Evolutionary conservation across 2,113 vertebrate species (phyloP), one percentile per base, ranked within the genome.

Genomic region (Triplophysa siluroides): DNA sequence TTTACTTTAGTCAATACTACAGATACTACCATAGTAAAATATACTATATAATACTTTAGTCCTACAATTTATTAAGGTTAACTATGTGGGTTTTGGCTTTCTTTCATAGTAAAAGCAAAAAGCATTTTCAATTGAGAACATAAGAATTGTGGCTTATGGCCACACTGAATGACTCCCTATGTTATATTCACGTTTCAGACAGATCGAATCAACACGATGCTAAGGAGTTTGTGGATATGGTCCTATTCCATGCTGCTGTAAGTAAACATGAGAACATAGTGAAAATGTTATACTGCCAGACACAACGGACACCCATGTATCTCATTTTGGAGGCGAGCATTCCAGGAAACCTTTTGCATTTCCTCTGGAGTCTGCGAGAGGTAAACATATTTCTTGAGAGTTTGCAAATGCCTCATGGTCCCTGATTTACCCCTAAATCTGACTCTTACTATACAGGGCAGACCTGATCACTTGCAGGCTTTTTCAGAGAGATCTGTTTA

Each of bases 231-330:
- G 64, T 86, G 43, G 85, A 91, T 16, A 67, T 88, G 85, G 69
- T 89, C n/a, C 83, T 82, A 68, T 92, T 94, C 80, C 86, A 90
- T 6, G 26, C 84, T 19, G 70, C 56, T 6, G 81, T 93, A 60
- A 91, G 92, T 81, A 89, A 87, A 81, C 92, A 93, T 19, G 71
- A 90, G n/a, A 88, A 88, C 23, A 78, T 93, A 86, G 89, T 90
- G 78, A 86, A 75, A 78, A 89, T 92, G 90, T 41, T 92, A 79
- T 84, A 75, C 85, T 93, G 91, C 83, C 90, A 91, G 82, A 92
- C 84, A 56, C 69, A 67, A 2, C 69, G 8, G 26, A 76, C 47
- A 26, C 93, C 92, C 47, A 79, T 90, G 79, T 90, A 82, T 74
- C 71, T 94, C 82, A 70, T 93, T 66, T 75, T 93, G 38, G 88